Conservation (phyloP, 2,888 invertebrate genomes). For the Tipula vernalis region DNA sequence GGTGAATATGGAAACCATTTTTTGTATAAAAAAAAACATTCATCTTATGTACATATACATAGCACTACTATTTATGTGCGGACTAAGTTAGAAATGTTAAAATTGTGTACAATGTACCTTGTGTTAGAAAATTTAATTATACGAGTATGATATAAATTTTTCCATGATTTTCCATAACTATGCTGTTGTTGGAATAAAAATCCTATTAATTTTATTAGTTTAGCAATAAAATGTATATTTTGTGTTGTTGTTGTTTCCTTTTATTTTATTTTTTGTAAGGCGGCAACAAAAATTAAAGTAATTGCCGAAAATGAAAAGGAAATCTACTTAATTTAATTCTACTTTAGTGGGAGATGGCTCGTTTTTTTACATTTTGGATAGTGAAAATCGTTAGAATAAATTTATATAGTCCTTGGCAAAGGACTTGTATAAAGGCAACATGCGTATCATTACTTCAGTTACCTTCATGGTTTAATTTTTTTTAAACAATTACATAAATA, state of each 20-base stretch:
- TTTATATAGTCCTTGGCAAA: background rate
- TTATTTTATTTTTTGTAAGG: background rate
- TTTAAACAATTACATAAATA: background rate
- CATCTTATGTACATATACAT: background rate
- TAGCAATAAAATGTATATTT: background rate
- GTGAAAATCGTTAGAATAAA: background rate
- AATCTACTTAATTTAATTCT: background rate
- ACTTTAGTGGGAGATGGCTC: background rate
- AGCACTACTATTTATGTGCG: background rate
- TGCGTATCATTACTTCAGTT: background rate
- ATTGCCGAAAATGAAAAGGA: background rate
- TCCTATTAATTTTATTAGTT: background rate
- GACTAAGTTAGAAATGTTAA: background rate
- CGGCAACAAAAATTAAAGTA: background rate
- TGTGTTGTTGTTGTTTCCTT: background rate
- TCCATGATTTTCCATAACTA: background rate
- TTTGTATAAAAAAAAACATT: background rate
- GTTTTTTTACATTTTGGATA: background rate
- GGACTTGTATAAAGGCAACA: background rate
- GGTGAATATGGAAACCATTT: background rate
- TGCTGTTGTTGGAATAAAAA: background rate
- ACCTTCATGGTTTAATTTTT: background rate
- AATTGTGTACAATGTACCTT: background rate
- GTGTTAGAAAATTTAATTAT: background rate
- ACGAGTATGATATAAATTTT: background rate